phyloP scores from a whole-genome alignment of 2,113 vertebrate species.

The Acanthochromis polyacanthus region DNA sequence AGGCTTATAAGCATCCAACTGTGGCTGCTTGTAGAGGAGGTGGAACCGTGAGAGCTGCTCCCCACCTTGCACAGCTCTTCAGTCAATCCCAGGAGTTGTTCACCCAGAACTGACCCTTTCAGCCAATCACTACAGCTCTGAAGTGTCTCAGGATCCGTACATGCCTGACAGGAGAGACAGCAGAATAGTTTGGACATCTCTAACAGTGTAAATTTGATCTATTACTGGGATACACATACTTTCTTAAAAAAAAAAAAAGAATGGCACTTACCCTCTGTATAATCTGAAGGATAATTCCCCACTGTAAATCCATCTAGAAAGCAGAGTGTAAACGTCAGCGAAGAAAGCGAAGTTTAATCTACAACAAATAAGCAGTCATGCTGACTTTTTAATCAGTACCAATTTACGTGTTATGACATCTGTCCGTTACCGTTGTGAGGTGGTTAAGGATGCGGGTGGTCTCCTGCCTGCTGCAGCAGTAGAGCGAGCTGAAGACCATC shows the following conservation, averaged over 20 bases:
- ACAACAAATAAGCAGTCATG: neutral
- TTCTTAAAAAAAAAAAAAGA: neutral
- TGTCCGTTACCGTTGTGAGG: constrained; percentile 85
- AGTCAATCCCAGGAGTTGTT: constrained; percentile 88
- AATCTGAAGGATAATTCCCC: constrained; percentile 90
- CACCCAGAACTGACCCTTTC: constrained; percentile 91
- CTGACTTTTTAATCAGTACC: neutral
- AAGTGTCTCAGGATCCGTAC: constrained; percentile 84
- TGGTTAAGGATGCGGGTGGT: constrained; percentile 90
- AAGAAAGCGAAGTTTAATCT: neutral
- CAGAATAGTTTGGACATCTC: neutral
- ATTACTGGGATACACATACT: neutral
- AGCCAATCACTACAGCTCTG: constrained; percentile 89
- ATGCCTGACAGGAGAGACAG: constrained; percentile 83
- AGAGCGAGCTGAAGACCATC: constrained; percentile 93
- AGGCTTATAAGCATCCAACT: constrained; percentile 92
- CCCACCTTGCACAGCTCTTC: constrained; percentile 87
- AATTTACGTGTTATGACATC: neutral
- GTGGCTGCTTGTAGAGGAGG: constrained; percentile 81
- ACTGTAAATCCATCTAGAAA: constrained; percentile 89
- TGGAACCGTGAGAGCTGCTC: constrained; percentile 62
- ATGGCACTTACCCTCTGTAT: constrained; percentile 90
- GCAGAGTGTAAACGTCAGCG: constrained; percentile 13
- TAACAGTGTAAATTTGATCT: neutral
- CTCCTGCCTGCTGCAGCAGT: constrained; percentile 88